phyloP scores from a whole-genome alignment of 2,113 vertebrate genomes.

The Saiga tatarica region DNA sequence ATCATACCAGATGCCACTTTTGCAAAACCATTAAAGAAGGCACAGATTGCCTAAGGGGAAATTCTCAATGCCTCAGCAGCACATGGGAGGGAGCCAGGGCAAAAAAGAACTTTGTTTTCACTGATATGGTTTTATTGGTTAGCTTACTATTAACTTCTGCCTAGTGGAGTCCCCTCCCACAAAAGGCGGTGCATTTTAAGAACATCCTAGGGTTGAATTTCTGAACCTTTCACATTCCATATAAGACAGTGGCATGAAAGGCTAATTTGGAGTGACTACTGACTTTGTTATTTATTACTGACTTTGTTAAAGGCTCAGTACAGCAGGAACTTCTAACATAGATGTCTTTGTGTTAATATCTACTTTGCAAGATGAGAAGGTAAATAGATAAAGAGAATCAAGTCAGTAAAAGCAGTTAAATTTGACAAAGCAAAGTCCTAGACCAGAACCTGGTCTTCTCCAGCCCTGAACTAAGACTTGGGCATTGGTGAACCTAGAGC shows the following conservation, averaged over 20 bases:
- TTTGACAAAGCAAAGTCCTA: neutral
- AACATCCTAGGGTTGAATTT: slow-evolving; percentile 2
- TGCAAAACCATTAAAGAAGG: neutral
- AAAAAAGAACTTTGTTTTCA: neutral
- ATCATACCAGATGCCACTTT: neutral
- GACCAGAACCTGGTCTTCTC: neutral
- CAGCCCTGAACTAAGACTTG: neutral
- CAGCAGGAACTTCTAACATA: neutral
- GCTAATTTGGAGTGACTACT: neutral
- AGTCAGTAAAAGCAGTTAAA: neutral
- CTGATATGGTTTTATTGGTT: neutral
- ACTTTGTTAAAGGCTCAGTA: neutral
- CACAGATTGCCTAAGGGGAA: neutral
- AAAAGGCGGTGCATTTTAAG: neutral
- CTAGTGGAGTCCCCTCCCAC: neutral
- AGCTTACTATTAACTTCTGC: neutral
- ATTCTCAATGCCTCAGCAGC: neutral
- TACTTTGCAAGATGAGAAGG: neutral
- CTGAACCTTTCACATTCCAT: neutral
- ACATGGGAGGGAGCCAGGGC: neutral
- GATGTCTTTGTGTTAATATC: neutral
- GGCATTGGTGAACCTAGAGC: neutral
- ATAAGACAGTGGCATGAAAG: neutral
- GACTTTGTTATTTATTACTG: neutral
- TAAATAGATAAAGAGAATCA: neutral